A percentile compares a stretch with the other conserved stretches of the same genome.
Evolutionary conservation across 2,113 vertebrate species (phyloP).

Genomic region (Hystrix brachyura): DNA sequence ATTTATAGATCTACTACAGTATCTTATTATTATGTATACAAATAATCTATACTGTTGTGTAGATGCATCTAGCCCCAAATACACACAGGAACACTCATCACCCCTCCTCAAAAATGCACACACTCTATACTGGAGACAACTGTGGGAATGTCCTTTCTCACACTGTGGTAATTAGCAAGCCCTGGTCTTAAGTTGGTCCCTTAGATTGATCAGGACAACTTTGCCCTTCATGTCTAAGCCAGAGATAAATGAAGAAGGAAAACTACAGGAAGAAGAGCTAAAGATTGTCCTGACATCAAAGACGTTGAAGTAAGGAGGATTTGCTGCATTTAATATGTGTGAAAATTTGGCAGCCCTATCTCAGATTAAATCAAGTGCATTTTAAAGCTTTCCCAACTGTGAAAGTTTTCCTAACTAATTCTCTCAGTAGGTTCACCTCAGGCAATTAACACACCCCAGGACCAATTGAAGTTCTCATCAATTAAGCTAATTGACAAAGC

Average conservation of each 20-base stretch:
- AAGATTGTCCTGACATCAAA: constrained; percentile 32
- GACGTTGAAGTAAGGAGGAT: background rate
- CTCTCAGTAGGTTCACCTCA: constrained; percentile 78
- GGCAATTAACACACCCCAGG: constrained; percentile 78
- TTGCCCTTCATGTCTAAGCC: background rate
- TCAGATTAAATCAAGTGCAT: constrained; percentile 43
- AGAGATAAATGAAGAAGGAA: background rate
- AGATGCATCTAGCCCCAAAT: rapidly evolving
- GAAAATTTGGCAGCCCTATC: background rate
- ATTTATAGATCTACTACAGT: background rate
- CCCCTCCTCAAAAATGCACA: background rate
- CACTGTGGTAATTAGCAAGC: background rate
- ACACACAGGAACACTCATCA: background rate
- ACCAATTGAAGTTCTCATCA: constrained; percentile 76
- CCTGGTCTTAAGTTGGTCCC: background rate
- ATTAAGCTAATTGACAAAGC: constrained; percentile 84
- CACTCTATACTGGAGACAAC: background rate
- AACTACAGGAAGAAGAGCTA: background rate
- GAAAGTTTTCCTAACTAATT: constrained; percentile 74
- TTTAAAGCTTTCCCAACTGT: constrained; percentile 56
- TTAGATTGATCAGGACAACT: background rate
- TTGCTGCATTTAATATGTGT: background rate
- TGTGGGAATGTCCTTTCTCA: background rate
- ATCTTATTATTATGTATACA: background rate
- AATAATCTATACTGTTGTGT: background rate